Percentiles rank a stretch among this genome's conserved stretches.
phyloP scores from a whole-genome alignment of 2,797 vertebrate species.

The Lindbergichthys nudifrons region DNA sequence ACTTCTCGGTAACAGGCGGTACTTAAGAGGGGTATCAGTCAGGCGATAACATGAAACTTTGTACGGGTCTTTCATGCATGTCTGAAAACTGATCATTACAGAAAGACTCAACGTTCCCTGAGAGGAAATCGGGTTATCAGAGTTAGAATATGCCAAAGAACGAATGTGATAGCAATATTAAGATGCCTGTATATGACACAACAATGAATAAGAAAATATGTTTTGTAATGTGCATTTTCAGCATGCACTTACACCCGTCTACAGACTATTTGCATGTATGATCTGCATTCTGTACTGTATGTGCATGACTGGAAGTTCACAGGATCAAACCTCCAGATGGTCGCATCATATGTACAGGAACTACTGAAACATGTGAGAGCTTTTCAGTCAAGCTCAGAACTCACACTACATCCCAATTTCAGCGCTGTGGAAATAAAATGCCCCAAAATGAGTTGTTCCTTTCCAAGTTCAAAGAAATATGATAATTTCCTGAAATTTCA shows the following conservation, averaged over 20 bases:
- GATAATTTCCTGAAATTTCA: slow-evolving; percentile 32
- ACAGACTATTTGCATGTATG: background rate
- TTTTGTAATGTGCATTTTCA: background rate
- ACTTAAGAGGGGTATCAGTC: slow-evolving; percentile 18
- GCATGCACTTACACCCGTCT: no score
- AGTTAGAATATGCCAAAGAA: background rate
- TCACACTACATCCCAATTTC: background rate
- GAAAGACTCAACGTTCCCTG: background rate
- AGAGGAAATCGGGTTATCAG: background rate
- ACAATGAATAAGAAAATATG: background rate
- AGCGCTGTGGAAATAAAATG: background rate
- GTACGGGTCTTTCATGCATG: background rate
- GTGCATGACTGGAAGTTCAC: slow-evolving; percentile 3
- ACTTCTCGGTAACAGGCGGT: slow-evolving; percentile 13
- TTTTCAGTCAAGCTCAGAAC: background rate
- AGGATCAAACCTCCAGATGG: slow-evolving; percentile 32
- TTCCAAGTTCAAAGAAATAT: slow-evolving; percentile 21
- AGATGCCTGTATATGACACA: no score
- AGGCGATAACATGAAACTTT: slow-evolving; percentile 11
- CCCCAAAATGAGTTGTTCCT: background rate
- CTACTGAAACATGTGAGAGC: background rate
- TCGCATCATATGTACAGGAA: slow-evolving; percentile 18
- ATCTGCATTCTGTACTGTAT: slow-evolving; percentile 1
- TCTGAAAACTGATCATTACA: background rate
- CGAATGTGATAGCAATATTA: background rate